Percentiles rank a stretch among this genome's conserved stretches.
These are phyloP conservation scores for Geococcyx californianus DNA, from an alignment of 2,113 vertebrate species.

Conservation along the genomic window DNA sequence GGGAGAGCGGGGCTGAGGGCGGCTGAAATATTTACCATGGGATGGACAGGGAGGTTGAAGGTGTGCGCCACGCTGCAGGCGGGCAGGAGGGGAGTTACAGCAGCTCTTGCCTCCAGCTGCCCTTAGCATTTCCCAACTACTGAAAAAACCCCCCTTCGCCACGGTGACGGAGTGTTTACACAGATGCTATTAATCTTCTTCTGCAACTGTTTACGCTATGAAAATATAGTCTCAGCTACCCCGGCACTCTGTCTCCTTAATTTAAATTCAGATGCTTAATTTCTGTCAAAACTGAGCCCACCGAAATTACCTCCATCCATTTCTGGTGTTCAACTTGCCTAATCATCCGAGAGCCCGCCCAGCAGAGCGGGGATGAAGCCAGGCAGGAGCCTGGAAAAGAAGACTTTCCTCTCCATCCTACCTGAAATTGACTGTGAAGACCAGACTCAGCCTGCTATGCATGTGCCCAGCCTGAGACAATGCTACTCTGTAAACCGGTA, in stretches of 20 bases:
- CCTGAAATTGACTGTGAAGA: not conserved
- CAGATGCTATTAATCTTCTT: slow-evolving; percentile 34
- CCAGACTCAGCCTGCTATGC: not conserved
- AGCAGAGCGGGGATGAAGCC: not conserved
- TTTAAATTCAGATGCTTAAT: slow-evolving; percentile 41
- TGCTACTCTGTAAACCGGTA: not conserved
- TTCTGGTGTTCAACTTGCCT: not conserved
- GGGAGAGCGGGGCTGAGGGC: slow-evolving; percentile 39
- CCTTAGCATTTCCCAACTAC: not conserved
- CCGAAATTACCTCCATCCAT: slow-evolving; percentile 28
- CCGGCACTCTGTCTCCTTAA: not conserved
- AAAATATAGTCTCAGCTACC: slow-evolving; percentile 44
- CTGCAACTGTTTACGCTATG: not conserved
- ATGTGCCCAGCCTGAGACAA: not conserved
- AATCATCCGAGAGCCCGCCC: not conserved
- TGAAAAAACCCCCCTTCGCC: not conserved
- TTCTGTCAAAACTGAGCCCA: slow-evolving; percentile 37
- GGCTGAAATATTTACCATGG: slow-evolving; percentile 64
- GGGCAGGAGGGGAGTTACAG: not conserved
- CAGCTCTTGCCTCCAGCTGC: not conserved
- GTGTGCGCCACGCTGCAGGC: not conserved
- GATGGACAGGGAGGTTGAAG: not conserved
- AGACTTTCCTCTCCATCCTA: not conserved
- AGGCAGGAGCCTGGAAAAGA: not conserved
- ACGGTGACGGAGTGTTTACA: not conserved